phyloP scores from a whole-genome alignment of 2,888 invertebrate genomes.

The Leucophenga maculata region DNA sequence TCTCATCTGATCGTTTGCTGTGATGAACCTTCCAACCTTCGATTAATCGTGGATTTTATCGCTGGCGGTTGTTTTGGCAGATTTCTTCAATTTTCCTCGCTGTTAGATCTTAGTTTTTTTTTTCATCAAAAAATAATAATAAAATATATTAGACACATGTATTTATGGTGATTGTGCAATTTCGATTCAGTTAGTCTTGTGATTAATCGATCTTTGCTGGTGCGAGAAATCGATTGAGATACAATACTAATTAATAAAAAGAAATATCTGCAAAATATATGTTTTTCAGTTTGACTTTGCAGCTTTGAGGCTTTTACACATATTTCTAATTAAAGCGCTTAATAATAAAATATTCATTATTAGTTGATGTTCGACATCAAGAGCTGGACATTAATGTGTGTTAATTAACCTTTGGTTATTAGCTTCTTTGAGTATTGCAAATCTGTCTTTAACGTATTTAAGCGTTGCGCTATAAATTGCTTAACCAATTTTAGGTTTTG shows the following conservation, averaged over 20 bases:
- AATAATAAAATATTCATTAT: too few relatives aligned
- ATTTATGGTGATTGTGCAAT: slow-evolving; percentile 26
- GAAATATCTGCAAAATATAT: slow-evolving; percentile 18
- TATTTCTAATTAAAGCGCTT: too few relatives aligned
- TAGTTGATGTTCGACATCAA: too few relatives aligned
- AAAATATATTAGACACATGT: slow-evolving; percentile 31
- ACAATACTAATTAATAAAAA: slow-evolving; percentile 33
- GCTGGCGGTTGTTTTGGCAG: slow-evolving; percentile 41
- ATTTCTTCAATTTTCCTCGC: slow-evolving; percentile 21
- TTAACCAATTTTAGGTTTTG: too few relatives aligned
- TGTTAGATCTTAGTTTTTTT: background rate
- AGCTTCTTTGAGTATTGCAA: too few relatives aligned
- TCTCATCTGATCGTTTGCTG: slow-evolving; percentile 32
- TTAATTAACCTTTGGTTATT: too few relatives aligned
- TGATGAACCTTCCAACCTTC: background rate
- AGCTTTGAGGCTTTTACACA: too few relatives aligned
- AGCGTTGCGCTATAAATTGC: too few relatives aligned
- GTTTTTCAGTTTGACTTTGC: too few relatives aligned
- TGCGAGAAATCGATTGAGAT: too few relatives aligned
- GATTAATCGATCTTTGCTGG: slow-evolving; percentile 7
- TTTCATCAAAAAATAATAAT: slow-evolving; percentile 54
- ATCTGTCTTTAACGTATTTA: too few relatives aligned
- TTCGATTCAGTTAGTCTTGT: background rate
- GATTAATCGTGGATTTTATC: slow-evolving; percentile 34
- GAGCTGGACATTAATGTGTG: too few relatives aligned